Percentiles rank a stretch among this genome's conserved stretches.
phyloP scores from a whole-genome alignment of 2,113 vertebrate genomes.

The Empidonax alnorum region DNA sequence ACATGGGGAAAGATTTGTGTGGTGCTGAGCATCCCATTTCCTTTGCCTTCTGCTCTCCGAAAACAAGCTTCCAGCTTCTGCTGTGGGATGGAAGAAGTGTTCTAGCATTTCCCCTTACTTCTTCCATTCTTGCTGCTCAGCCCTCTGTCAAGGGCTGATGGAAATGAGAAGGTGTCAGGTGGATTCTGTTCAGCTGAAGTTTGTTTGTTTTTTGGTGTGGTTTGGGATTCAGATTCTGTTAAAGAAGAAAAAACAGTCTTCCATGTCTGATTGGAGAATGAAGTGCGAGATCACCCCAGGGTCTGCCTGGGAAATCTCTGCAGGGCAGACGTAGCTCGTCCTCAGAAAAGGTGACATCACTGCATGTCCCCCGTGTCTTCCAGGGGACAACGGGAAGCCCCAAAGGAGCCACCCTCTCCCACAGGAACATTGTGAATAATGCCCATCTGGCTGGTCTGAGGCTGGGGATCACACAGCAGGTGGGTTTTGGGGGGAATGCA shows the following conservation, averaged over 20 bases:
- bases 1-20: fast-evolving
- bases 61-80: neutral
- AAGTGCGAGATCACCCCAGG: neutral
- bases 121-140: neutral
- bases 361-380: conserved; percentile 6
- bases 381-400: conserved; percentile 93
- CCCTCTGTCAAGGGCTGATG: neutral
- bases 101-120: neutral
- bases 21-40: neutral
- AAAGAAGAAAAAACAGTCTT: neutral
- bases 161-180: neutral
- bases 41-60: neutral
- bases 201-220: neutral
- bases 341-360: neutral
- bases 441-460: conserved; percentile 77
- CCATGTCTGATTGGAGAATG: neutral
- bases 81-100: neutral
- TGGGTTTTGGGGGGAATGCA: conserved; percentile 38
- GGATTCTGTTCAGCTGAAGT: neutral
- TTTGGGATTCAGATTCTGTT: neutral
- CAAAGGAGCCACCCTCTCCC: conserved; percentile 91
- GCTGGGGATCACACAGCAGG: conserved; percentile 75
- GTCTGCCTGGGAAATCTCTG: neutral
- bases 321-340: fast-evolving
- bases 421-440: conserved; percentile 94